Evolutionary conservation across 2,888 invertebrate genomes (phyloP).

Genomic region (Strigamia transsilvanica): DNA sequence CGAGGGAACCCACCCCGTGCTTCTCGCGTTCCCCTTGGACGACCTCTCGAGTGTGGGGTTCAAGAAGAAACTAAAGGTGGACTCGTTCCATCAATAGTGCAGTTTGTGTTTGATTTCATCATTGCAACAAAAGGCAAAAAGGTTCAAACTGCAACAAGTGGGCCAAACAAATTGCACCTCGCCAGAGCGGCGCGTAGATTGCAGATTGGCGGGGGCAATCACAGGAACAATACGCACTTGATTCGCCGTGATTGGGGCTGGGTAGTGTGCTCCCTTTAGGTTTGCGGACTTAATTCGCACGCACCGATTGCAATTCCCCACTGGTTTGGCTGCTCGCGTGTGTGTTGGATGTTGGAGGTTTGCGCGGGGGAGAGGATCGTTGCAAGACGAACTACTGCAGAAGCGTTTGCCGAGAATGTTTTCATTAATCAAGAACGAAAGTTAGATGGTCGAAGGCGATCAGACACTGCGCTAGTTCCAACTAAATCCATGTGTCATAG

Average conservation of each 20-base stretch:
- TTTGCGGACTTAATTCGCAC: too few species aligned
- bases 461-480: too few species aligned
- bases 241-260: background rate
- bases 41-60: conserved; percentile 38
- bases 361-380: too few species aligned
- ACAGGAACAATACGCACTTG: background rate
- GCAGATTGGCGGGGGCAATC: background rate
- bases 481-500: too few species aligned
- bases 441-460: too few species aligned
- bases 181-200: background rate
- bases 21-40: background rate
- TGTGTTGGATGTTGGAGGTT: too few species aligned
- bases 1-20: background rate
- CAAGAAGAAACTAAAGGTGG: conserved; percentile 31
- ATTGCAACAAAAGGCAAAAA: background rate
- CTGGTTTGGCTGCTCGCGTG: too few species aligned
- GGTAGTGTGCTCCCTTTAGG: too few species aligned
- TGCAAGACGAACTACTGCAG: too few species aligned
- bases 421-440: too few species aligned
- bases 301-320: too few species aligned
- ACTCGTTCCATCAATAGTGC: background rate
- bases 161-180: conserved; percentile 27
- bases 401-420: too few species aligned
- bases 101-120: conserved; percentile 27
- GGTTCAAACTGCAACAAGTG: conserved; percentile 16